Conservation (phyloP, 2,113 vertebrate species). For the Mesoclemmys tuberculata region DNA sequence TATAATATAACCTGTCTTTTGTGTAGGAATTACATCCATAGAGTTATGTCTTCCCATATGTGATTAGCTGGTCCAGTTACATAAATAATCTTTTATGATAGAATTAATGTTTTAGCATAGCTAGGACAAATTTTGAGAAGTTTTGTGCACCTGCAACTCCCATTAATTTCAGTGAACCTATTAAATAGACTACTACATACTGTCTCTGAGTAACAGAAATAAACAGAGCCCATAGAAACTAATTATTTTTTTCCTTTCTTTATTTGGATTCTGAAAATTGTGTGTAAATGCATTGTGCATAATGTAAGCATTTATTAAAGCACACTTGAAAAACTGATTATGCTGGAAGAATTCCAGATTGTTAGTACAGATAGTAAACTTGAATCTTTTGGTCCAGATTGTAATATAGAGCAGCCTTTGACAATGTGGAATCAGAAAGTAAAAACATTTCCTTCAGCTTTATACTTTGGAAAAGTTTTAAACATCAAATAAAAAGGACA, state of each 20-base stretch:
- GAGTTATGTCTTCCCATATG: slow-evolving; percentile 1
- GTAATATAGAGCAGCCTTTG: background rate
- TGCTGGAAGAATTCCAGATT: background rate
- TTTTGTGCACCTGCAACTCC: background rate
- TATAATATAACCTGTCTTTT: background rate
- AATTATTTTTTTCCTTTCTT: background rate
- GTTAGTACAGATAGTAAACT: background rate
- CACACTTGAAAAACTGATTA: slow-evolving; percentile 8
- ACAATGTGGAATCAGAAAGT: slow-evolving; percentile 17
- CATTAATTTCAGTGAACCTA: background rate
- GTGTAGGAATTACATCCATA: slow-evolving; percentile 14
- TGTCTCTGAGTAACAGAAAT: background rate
- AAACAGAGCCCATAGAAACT: background rate
- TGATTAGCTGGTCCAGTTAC: background rate
- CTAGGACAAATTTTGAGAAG: slow-evolving; percentile 27
- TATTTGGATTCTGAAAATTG: background rate
- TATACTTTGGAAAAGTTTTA: background rate
- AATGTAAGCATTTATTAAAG: background rate
- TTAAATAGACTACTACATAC: background rate
- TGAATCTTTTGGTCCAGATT: background rate
- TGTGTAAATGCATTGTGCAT: background rate
- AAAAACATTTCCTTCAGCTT: background rate
- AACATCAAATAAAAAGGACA: background rate
- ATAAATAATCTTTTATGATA: background rate
- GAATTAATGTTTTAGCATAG: background rate